phyloP scores from a whole-genome alignment of 64 coral and sea anemone genomes.

The Montipora sp. region DNA sequence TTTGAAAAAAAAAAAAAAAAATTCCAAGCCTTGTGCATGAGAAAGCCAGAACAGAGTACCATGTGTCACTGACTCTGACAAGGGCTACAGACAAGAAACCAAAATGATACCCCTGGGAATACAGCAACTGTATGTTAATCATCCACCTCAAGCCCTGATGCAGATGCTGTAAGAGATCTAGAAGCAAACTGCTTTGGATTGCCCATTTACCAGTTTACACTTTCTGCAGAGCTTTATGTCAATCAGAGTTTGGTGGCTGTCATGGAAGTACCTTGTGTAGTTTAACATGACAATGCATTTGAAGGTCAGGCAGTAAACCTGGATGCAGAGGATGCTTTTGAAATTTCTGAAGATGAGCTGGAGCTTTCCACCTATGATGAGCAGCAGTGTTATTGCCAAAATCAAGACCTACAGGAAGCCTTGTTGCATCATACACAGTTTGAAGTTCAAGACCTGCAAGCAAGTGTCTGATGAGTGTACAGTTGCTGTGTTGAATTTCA shows the following conservation, averaged over 20 bases:
- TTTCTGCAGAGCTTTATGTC: not conserved
- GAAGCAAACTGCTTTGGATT: not conserved
- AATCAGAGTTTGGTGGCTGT: conserved; percentile 2
- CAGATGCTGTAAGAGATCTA: not conserved
- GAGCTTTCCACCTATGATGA: conserved; percentile 29
- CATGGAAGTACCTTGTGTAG: conserved; percentile 21
- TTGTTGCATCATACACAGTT: not conserved
- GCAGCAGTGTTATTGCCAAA: not conserved
- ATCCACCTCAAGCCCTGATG: not conserved
- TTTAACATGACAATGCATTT: not conserved
- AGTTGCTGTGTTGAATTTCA: not conserved
- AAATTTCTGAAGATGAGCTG: not conserved
- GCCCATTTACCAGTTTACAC: not conserved
- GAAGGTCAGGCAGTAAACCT: conserved; percentile 2
- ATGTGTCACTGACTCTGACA: not conserved
- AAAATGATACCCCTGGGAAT: not conserved
- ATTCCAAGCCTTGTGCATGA: too few species aligned
- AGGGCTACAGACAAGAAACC: not conserved
- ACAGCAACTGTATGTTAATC: not conserved
- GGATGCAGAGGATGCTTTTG: not conserved
- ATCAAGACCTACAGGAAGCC: too few species aligned
- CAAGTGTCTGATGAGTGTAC: not conserved
- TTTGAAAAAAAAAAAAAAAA: too few species aligned
- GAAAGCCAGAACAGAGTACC: not conserved
- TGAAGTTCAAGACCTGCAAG: not conserved